A percentile compares a stretch with the other conserved stretches of the same genome.
Evolutionary conservation across 2,797 vertebrate genomes (phyloP).

Genomic region (Tragopan temminckii): DNA sequence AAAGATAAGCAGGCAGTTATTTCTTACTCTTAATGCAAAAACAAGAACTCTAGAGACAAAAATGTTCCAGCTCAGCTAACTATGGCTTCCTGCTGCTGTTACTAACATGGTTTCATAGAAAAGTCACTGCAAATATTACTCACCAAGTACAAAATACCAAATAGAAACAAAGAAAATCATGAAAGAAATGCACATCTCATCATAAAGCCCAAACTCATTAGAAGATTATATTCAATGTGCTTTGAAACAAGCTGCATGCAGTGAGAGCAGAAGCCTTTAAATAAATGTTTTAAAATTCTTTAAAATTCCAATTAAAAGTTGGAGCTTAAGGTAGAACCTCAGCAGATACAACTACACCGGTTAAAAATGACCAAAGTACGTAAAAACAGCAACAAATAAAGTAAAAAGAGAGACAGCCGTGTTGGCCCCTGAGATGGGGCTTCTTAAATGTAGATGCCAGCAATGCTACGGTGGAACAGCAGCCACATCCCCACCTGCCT

Average conservation of each 20-base stretch:
- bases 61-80: conserved; percentile 51
- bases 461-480: neutral
- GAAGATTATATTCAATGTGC: neutral
- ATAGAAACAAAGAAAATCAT: conserved; percentile 19
- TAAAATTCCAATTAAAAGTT: neutral
- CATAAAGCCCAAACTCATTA: conserved; percentile 8
- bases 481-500: neutral
- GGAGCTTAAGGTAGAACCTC: neutral
- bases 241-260: conserved; percentile 29
- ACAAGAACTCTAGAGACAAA: conserved; percentile 25
- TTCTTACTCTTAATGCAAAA: conserved; percentile 27
- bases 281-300: neutral
- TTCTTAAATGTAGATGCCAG: neutral
- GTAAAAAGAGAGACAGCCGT: neutral
- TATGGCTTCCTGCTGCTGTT: conserved; percentile 43
- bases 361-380: neutral
- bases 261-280: neutral
- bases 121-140: conserved; percentile 46
- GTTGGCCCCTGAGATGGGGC: neutral
- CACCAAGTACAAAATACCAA: conserved; percentile 9
- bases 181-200: neutral
- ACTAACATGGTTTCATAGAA: neutral
- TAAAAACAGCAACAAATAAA: neutral
- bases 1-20: conserved; percentile 35
- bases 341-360: neutral